Percentiles rank a stretch among this genome's conserved stretches.
phyloP scores from a whole-genome alignment of 2,797 vertebrate genomes.

The Lacerta viridis region DNA sequence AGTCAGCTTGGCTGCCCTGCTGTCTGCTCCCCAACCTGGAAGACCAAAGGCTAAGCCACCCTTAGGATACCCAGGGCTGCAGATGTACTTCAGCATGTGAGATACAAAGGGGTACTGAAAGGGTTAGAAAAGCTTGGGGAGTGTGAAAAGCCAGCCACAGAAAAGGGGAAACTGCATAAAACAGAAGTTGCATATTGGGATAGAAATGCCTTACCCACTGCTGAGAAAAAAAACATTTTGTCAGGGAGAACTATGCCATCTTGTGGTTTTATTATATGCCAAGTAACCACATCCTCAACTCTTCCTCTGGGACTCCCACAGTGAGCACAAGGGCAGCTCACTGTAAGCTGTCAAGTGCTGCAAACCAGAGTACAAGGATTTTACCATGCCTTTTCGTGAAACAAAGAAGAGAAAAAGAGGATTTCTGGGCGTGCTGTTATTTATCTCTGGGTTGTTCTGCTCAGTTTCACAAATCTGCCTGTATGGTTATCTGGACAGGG shows the following conservation, averaged over 20 bases:
- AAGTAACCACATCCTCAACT: neutral
- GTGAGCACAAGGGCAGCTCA: neutral
- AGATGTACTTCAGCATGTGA: neutral
- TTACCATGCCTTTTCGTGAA: neutral
- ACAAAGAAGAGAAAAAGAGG: neutral
- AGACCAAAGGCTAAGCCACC: neutral
- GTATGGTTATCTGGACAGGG: neutral
- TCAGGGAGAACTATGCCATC: constrained; percentile 36
- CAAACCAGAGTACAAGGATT: neutral
- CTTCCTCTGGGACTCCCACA: neutral
- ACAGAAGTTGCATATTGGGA: neutral
- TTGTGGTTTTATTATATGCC: constrained; percentile 35
- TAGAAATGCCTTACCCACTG: neutral
- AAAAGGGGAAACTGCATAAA: neutral
- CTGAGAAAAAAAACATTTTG: neutral
- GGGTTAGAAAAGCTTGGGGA: neutral
- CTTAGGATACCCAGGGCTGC: neutral
- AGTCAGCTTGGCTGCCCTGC: neutral
- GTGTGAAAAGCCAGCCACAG: neutral
- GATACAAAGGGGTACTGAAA: neutral
- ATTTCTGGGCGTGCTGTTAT: neutral
- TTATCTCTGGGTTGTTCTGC: neutral
- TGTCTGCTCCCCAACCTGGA: neutral
- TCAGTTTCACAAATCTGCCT: constrained; percentile 23
- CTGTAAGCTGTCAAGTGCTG: neutral